These are phyloP conservation scores for Morone chrysops DNA, from an alignment of 2,113 vertebrate genomes.

Conservation along the genomic window DNA sequence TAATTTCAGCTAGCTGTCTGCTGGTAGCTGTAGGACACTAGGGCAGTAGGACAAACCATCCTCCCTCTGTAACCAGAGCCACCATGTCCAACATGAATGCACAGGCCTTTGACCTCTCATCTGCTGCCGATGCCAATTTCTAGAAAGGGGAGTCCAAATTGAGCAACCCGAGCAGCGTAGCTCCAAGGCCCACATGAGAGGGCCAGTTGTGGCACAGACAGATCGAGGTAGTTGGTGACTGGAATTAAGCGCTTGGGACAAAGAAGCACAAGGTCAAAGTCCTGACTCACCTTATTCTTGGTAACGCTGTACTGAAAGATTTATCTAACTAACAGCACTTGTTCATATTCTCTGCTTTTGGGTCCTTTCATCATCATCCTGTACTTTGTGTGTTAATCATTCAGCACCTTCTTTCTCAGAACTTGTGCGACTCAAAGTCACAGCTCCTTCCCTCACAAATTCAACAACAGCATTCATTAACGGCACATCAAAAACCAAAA, in stretches of 20 bases:
- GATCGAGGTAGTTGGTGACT: conserved; percentile 20
- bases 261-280: conserved; percentile 10
- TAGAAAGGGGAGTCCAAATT: conserved; percentile 47
- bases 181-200: conserved; percentile 38
- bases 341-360: background rate
- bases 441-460: background rate
- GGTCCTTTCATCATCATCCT: background rate
- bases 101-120: conserved; percentile 55
- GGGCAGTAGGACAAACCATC: conserved; percentile 69
- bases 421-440: background rate
- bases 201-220: conserved; percentile 43
- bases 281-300: background rate
- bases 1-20: conserved; percentile 30
- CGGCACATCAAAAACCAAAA: background rate
- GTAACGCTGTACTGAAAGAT: conserved; percentile 6
- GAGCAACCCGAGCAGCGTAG: conserved; percentile 51
- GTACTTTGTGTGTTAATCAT: background rate
- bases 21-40: conserved; percentile 47
- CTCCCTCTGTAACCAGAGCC: conserved; percentile 66
- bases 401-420: background rate
- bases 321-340: background rate
- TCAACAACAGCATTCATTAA: background rate
- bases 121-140: conserved; percentile 56
- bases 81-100: conserved; percentile 34
- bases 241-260: conserved; percentile 19